A percentile compares a stretch with the other conserved stretches of the same genome.
These are phyloP conservation scores for Garrulus glandarius DNA, from an alignment of 2,797 vertebrate species.

Conservation along the genomic window DNA sequence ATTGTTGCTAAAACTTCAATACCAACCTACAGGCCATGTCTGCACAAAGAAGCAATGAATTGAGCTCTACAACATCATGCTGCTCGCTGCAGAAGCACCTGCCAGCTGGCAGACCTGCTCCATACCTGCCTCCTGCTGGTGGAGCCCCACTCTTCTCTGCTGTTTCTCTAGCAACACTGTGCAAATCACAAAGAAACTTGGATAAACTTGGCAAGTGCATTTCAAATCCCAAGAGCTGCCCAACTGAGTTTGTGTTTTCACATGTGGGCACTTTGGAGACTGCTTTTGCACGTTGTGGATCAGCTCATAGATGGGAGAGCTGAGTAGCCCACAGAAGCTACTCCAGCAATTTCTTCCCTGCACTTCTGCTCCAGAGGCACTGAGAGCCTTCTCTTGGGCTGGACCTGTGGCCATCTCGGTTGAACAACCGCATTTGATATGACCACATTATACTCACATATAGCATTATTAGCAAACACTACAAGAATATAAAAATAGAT, in stretches of 20 bases:
- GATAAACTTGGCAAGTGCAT: not conserved
- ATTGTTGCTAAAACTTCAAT: not conserved
- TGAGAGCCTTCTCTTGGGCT: not conserved
- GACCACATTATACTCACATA: not conserved
- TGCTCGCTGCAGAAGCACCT: not conserved
- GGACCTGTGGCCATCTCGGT: not conserved
- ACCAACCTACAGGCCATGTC: not conserved
- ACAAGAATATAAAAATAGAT: not conserved
- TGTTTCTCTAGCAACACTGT: not conserved
- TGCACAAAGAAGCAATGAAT: not conserved
- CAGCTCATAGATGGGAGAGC: not conserved
- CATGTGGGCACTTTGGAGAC: not conserved
- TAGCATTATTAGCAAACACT: not conserved
- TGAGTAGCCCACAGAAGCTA: not conserved
- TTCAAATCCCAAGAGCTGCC: not conserved
- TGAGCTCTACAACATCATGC: fast-evolving
- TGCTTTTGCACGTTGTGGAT: not conserved
- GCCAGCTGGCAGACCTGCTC: not conserved
- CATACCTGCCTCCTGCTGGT: not conserved
- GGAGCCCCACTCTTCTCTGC: not conserved
- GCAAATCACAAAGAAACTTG: not conserved
- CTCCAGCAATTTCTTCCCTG: not conserved
- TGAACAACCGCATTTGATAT: not conserved
- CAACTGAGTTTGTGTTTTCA: not conserved
- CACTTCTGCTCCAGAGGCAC: not conserved